A percentile compares a stretch with the other conserved stretches of the same genome.
Evolutionary conservation across 2,113 vertebrate species (phyloP).

Genomic region (Malurus alboscapulatus): DNA sequence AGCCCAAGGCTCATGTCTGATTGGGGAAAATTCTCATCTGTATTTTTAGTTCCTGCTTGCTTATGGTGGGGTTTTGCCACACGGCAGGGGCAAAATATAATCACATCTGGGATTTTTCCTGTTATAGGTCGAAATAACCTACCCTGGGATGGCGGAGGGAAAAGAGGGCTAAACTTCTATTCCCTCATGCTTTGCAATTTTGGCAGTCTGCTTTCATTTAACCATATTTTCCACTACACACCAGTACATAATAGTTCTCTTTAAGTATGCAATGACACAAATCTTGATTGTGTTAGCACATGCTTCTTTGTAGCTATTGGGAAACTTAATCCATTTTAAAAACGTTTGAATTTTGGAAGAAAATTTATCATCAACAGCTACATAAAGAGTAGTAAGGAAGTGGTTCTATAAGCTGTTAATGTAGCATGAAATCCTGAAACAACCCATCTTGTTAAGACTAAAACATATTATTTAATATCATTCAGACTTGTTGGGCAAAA

Average conservation of each 20-base stretch:
- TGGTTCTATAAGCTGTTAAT: not conserved
- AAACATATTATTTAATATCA: not conserved
- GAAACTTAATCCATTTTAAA: not conserved
- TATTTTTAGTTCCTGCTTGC: constrained; percentile 40
- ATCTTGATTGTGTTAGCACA: not conserved
- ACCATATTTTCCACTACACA: not conserved
- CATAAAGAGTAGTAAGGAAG: not conserved
- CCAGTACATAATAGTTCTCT: not conserved
- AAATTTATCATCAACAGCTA: not conserved
- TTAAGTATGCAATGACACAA: not conserved
- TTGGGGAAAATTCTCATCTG: not conserved
- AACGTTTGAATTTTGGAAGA: not conserved
- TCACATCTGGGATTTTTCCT: not conserved
- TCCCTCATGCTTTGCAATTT: not conserved
- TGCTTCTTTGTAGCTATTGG: not conserved
- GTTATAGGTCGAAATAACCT: not conserved
- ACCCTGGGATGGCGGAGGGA: not conserved
- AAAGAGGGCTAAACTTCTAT: not conserved
- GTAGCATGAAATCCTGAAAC: not conserved
- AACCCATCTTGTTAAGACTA: not conserved
- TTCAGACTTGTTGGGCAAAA: not conserved
- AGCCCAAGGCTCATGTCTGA: constrained; percentile 9
- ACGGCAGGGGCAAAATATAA: not conserved
- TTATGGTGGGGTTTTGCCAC: not conserved
- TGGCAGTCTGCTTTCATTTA: not conserved